Conservation (phyloP, 2,113 vertebrate species). For the Sterrhoptilus dennistouni region DNA sequence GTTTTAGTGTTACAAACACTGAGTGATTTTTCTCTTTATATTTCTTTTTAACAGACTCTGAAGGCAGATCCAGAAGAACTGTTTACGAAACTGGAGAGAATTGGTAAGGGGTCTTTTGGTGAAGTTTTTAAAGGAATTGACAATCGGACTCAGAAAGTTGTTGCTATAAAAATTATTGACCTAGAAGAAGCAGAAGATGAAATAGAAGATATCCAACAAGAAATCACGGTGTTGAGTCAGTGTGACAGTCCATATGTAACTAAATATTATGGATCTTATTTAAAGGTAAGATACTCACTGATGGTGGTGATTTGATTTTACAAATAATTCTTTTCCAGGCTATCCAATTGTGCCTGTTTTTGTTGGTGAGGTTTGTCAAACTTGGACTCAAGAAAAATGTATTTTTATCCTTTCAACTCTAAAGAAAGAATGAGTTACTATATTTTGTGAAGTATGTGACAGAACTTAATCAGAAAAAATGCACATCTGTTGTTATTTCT, state of each 20-base stretch:
- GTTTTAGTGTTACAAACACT: not conserved
- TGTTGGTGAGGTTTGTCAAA: not conserved
- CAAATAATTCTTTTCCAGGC: not conserved
- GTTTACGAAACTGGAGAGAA: conserved; percentile 95
- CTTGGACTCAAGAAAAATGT: not conserved
- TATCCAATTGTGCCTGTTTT: not conserved
- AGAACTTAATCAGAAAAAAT: not conserved
- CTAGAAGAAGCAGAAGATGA: conserved; percentile 98
- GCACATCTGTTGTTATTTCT: not conserved
- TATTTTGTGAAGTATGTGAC: not conserved
- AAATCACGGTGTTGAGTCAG: conserved; percentile 98
- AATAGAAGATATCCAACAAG: conserved; percentile 98
- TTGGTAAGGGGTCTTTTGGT: conserved; percentile 97
- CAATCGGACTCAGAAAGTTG: conserved; percentile 94
- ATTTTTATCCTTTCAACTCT: not conserved
- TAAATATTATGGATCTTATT: conserved; percentile 96
- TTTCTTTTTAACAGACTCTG: conserved; percentile 78
- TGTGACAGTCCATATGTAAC: conserved; percentile 98
- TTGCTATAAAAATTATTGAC: conserved; percentile 99
- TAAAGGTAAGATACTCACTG: conserved; percentile 85
- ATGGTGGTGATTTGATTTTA: not conserved
- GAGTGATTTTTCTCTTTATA: not conserved
- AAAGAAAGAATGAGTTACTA: not conserved
- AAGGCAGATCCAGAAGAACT: conserved; percentile 92
- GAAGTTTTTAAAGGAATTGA: conserved; percentile 99